A percentile compares a stretch with the other conserved stretches of the same genome.
phyloP scores from a whole-genome alignment of 2,113 vertebrate species.

The Meleagris gallopavo region DNA sequence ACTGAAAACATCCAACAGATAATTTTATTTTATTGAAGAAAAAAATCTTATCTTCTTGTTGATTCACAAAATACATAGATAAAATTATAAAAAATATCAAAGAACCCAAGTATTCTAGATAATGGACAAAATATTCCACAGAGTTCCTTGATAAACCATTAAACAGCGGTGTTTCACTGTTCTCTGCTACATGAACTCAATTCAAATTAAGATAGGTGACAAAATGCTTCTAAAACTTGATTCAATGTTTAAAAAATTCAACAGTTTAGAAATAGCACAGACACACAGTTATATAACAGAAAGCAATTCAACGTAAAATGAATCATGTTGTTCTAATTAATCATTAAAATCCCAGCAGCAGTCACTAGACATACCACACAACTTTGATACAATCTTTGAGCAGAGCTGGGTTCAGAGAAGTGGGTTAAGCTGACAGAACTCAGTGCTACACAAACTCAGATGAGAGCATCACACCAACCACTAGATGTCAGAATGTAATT shows the following conservation, averaged over 20 bases:
- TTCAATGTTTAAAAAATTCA: neutral
- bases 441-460: neutral
- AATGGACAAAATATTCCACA: neutral
- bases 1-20: neutral
- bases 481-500: slow-evolving; percentile 8
- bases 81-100: neutral
- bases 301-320: fast-evolving
- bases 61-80: neutral
- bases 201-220: neutral
- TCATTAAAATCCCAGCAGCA: neutral
- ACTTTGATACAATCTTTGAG: neutral
- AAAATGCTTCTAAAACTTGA: neutral
- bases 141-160: neutral
- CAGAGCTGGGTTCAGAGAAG: fast-evolving
- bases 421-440: neutral
- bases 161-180: neutral
- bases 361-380: neutral
- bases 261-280: neutral
- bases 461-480: neutral
- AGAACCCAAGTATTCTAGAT: neutral
- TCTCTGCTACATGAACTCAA: neutral
- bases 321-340: neutral
- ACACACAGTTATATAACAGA: fast-evolving
- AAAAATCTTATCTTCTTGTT: neutral
- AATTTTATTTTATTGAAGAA: neutral